These are phyloP conservation scores for Lordiphosa fenestrarum DNA, from an alignment of 2,888 invertebrate genomes.

Conservation along the genomic window DNA sequence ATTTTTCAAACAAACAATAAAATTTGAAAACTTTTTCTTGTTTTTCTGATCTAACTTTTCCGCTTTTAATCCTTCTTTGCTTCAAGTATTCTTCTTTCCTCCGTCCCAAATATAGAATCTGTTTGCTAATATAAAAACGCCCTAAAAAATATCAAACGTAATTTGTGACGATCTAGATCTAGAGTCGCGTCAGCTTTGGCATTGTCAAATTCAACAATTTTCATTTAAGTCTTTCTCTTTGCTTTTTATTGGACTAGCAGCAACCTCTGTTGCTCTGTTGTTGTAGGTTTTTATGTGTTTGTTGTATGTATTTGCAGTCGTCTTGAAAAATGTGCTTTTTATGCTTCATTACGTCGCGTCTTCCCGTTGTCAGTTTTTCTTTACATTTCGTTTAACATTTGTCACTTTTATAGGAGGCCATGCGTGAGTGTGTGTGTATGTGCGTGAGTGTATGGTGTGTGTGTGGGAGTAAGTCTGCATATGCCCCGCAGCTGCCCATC, in stretches of 20 bases:
- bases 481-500: conserved; percentile 70
- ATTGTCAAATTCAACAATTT: conserved; percentile 9
- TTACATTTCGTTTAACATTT: conserved; percentile 75
- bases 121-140: too few species aligned
- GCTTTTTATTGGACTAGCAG: background rate
- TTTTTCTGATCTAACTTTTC: too few species aligned
- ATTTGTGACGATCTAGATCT: background rate
- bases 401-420: conserved; percentile 70
- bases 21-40: too few species aligned
- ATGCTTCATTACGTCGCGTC: conserved; percentile 73
- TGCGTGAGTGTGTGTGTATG: conserved; percentile 24
- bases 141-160: too few species aligned
- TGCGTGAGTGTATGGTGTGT: background rate
- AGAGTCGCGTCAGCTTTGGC: conserved; percentile 3
- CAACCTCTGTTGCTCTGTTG: conserved; percentile 12
- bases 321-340: conserved; percentile 71
- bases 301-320: conserved; percentile 51
- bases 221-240: conserved; percentile 13
- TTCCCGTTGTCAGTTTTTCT: conserved; percentile 73
- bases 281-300: conserved; percentile 13
- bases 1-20: too few species aligned
- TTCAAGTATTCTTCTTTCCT: too few species aligned
- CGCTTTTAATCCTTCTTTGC: too few species aligned
- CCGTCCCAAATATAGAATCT: too few species aligned
- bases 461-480: conserved; percentile 33